Conservation (phyloP, 2,113 vertebrate genomes). For the Pycnonotus jocosus region DNA sequence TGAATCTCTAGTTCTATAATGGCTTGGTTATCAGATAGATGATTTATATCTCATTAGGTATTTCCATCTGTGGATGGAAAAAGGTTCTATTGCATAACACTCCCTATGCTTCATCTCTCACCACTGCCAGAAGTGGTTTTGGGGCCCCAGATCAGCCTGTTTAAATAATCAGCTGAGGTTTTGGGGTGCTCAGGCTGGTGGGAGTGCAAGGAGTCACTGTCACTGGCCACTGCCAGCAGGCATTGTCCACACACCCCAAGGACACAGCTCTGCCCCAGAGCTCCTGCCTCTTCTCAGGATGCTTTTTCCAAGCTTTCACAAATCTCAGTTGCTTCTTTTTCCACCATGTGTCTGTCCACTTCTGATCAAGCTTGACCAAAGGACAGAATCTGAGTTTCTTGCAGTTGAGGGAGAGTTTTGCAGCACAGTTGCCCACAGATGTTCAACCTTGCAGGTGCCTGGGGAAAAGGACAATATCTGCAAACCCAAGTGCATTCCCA, state of each 20-base stretch:
- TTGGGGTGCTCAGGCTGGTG: background rate
- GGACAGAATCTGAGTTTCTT: background rate
- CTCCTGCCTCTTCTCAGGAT: background rate
- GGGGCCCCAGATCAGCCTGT: background rate
- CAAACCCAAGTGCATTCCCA: accelerated
- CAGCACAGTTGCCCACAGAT: background rate
- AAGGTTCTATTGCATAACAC: background rate
- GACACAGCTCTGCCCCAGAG: background rate
- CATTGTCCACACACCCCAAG: accelerated
- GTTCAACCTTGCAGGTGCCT: background rate
- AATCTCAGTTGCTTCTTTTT: background rate
- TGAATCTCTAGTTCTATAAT: background rate
- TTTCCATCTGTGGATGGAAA: constrained; percentile 30
- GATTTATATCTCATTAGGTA: constrained; percentile 26
- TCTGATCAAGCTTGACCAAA: background rate
- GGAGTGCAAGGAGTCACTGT: background rate
- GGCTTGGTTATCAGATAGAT: constrained; percentile 6
- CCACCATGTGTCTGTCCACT: background rate
- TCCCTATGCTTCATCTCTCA: background rate
- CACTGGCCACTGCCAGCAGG: background rate
- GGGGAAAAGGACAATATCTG: accelerated
- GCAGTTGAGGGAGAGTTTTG: background rate
- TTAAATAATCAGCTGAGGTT: background rate
- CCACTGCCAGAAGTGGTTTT: background rate
- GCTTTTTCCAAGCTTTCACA: background rate